Percentiles rank a stretch among this genome's conserved stretches.
Conservation (phyloP, 1,140 invertebrate species). For the Vollenhovia emeryi region DNA sequence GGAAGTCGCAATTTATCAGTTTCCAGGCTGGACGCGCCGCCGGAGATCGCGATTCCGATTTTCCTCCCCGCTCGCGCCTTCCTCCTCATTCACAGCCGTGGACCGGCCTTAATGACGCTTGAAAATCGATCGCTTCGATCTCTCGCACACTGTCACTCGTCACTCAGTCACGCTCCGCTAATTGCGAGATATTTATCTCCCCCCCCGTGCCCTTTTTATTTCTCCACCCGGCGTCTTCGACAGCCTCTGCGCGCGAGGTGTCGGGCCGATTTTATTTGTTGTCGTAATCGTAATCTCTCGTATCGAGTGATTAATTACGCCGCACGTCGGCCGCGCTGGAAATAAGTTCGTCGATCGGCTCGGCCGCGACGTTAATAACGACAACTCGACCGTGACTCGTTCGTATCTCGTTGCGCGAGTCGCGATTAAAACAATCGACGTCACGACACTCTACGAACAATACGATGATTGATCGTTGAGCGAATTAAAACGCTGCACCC, state of each 20-base stretch:
- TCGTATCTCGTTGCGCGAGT: not conserved
- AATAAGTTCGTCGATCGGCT: slow-evolving; percentile 38
- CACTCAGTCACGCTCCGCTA: slow-evolving; percentile 51
- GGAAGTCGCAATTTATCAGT: slow-evolving; percentile 84
- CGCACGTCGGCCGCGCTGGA: slow-evolving; percentile 13
- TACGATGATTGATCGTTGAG: slow-evolving; percentile 20
- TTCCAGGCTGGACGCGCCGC: slow-evolving; percentile 72
- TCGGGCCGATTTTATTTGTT: not conserved
- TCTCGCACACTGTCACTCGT: slow-evolving; percentile 49
- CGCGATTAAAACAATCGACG: slow-evolving; percentile 15
- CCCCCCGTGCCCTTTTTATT: slow-evolving; percentile 27
- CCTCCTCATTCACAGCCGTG: slow-evolving; percentile 21
- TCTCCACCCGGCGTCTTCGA: slow-evolving; percentile 10
- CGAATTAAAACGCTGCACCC: not conserved
- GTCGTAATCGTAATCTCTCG: slow-evolving; percentile 47
- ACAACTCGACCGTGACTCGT: slow-evolving; percentile 34
- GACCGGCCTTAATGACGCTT: slow-evolving; percentile 55
- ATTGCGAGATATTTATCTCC: slow-evolving; percentile 59
- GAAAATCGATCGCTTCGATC: slow-evolving; percentile 67
- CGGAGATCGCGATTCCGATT: slow-evolving; percentile 69
- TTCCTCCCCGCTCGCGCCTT: slow-evolving; percentile 29
- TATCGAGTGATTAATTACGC: slow-evolving; percentile 53
- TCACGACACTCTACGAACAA: not conserved
- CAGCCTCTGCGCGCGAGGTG: not conserved
- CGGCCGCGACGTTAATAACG: slow-evolving; percentile 37